Percentiles rank a stretch among this genome's conserved stretches.
These are phyloP conservation scores for Melanotaenia duboulayi DNA, from an alignment of 2,113 vertebrate genomes.

Conservation along the genomic window DNA sequence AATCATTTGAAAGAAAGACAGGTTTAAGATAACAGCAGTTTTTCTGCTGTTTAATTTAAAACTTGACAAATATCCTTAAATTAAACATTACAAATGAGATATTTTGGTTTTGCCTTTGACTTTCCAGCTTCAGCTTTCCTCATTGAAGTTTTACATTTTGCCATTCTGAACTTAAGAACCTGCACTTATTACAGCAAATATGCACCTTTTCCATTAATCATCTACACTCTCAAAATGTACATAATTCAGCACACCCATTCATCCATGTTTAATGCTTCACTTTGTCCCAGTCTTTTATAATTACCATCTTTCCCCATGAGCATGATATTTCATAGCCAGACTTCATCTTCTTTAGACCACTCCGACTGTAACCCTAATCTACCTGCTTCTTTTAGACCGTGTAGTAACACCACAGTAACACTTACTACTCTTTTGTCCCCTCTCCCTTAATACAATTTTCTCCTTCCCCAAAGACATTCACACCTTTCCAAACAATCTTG, in stretches of 20 bases:
- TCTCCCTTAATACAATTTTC: background rate
- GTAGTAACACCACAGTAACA: background rate
- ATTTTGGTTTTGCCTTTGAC: too few relatives aligned
- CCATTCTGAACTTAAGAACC: background rate
- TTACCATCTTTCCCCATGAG: slow-evolving; percentile 17
- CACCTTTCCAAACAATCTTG: slow-evolving; percentile 32
- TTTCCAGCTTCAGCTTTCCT: too few relatives aligned
- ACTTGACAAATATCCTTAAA: too few relatives aligned
- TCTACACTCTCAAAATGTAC: slow-evolving; percentile 1
- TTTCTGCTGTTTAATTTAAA: too few relatives aligned
- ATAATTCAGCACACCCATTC: background rate
- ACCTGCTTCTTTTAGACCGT: too few relatives aligned
- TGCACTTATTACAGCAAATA: too few relatives aligned
- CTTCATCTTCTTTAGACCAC: slow-evolving; percentile 2
- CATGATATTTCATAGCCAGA: background rate
- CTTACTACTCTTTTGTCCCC: slow-evolving; percentile 15
- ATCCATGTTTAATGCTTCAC: slow-evolving; percentile 7
- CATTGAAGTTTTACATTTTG: background rate
- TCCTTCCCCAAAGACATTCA: slow-evolving; percentile 18
- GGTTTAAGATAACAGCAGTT: background rate
- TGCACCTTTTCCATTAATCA: too few relatives aligned
- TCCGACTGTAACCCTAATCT: background rate
- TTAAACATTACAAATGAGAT: too few relatives aligned
- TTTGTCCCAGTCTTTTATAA: background rate
- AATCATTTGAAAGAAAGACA: too few relatives aligned